A percentile compares a stretch with the other conserved stretches of the same genome.
These are phyloP conservation scores for Acanthococcus lagerstroemiae DNA, from an alignment of 2,888 invertebrate genomes.

Conservation along the genomic window DNA sequence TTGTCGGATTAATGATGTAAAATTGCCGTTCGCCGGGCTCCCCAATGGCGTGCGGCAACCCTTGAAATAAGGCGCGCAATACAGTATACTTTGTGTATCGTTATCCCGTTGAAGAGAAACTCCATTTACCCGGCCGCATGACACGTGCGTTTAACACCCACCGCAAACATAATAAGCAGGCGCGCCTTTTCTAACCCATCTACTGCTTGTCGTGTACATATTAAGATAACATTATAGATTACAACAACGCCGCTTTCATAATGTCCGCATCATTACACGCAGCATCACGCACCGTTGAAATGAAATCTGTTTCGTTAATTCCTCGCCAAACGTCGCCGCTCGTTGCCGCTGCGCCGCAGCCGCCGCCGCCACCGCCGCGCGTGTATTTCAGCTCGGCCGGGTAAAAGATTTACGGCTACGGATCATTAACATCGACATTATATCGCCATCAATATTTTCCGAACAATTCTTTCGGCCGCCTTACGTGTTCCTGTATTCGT, in stretches of 20 bases:
- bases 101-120: neutral
- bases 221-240: conserved; percentile 30
- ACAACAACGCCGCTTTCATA: conserved; percentile 26
- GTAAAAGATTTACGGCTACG: conserved; percentile 2
- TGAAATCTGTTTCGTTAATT: conserved; percentile 27
- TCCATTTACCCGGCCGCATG: conserved; percentile 25
- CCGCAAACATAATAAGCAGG: conserved; percentile 29
- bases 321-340: neutral
- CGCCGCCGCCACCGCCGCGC: neutral
- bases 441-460: neutral
- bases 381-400: neutral
- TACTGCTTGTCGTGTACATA: conserved; percentile 25
- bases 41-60: conserved; percentile 9
- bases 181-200: conserved; percentile 10
- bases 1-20: conserved; percentile 14
- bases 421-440: conserved; percentile 1
- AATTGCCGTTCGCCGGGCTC: neutral
- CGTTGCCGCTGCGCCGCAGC: neutral
- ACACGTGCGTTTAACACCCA: conserved; percentile 30
- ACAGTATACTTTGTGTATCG: neutral
- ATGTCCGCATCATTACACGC: conserved; percentile 29
- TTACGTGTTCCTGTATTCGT: no score
- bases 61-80: neutral
- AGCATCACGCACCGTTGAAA: conserved; percentile 23
- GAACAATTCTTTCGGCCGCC: no score